Evolutionary conservation across 2,113 vertebrate species (phyloP).

Genomic region (Sylvietta virens): DNA sequence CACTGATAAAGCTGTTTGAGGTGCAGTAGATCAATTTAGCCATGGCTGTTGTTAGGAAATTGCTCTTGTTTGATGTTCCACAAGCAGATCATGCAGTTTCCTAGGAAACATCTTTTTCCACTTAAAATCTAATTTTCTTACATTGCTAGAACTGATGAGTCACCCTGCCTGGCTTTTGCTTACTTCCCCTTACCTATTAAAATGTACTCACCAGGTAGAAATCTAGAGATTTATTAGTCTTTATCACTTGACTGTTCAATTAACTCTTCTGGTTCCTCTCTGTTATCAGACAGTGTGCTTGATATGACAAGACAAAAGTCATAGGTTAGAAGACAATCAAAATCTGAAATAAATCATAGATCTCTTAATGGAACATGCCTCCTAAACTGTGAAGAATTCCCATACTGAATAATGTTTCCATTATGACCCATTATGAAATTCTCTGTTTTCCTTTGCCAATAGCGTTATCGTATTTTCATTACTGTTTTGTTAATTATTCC

Average conservation of each 20-base stretch:
- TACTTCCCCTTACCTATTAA: conserved; percentile 65
- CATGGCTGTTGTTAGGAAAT: conserved; percentile 72
- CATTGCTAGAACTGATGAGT: conserved; percentile 71
- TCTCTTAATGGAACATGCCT: not conserved
- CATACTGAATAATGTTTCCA: not conserved
- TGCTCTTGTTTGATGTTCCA: conserved; percentile 75
- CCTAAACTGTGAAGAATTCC: not conserved
- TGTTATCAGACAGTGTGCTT: not conserved
- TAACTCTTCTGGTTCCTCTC: conserved; percentile 44
- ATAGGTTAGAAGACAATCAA: not conserved
- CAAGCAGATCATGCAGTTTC: conserved; percentile 79
- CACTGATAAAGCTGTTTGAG: conserved; percentile 68
- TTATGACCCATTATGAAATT: not conserved
- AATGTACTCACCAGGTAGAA: conserved; percentile 56
- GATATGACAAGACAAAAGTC: not conserved
- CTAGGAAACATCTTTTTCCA: conserved; percentile 79
- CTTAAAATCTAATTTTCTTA: conserved; percentile 78
- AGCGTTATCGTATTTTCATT: not conserved
- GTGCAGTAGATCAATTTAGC: conserved; percentile 73
- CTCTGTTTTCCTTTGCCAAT: not conserved
- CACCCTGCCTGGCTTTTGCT: conserved; percentile 67
- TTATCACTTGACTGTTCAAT: conserved; percentile 25
- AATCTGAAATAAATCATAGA: not conserved
- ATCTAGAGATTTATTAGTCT: conserved; percentile 61
- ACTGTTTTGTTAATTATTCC: not conserved